Conservation (phyloP, 2,797 vertebrate genomes). For the Myotis findleyi region DNA sequence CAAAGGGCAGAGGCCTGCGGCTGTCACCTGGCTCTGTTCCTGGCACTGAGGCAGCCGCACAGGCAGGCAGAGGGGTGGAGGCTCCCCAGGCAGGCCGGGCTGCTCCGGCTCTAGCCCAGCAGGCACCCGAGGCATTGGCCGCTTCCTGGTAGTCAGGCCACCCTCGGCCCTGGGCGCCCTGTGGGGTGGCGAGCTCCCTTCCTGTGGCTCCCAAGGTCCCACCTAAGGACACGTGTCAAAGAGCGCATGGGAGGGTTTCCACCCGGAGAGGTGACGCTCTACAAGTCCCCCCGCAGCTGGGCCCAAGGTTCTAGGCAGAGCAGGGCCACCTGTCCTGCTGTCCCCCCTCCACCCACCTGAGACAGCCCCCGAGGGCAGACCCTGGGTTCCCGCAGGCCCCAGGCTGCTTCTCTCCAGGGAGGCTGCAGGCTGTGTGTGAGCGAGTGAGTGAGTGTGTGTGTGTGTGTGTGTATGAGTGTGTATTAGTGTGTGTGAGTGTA, state of each 20-base stretch:
- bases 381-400: neutral
- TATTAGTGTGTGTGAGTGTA: too few species aligned
- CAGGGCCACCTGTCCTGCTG: neutral
- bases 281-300: too few species aligned
- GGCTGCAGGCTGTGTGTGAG: neutral
- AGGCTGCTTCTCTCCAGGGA: neutral
- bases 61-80: too few species aligned
- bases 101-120: neutral
- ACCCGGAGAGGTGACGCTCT: too few species aligned
- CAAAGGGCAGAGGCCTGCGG: slow-evolving; percentile 56
- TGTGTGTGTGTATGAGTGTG: too few species aligned
- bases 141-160: neutral
- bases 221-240: neutral
- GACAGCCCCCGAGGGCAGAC: neutral
- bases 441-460: too few species aligned
- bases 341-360: neutral
- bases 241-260: neutral
- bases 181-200: neutral
- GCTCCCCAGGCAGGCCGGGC: neutral
- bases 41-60: neutral
- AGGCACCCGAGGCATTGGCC: neutral
- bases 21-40: slow-evolving; percentile 58
- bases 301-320: neutral
- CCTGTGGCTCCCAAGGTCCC: neutral
- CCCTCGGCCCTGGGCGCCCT: neutral